A percentile compares a stretch with the other conserved stretches of the same genome.
These are phyloP conservation scores for Herminia tarsipennalis DNA, from an alignment of 2,888 invertebrate species.

Conservation along the genomic window DNA sequence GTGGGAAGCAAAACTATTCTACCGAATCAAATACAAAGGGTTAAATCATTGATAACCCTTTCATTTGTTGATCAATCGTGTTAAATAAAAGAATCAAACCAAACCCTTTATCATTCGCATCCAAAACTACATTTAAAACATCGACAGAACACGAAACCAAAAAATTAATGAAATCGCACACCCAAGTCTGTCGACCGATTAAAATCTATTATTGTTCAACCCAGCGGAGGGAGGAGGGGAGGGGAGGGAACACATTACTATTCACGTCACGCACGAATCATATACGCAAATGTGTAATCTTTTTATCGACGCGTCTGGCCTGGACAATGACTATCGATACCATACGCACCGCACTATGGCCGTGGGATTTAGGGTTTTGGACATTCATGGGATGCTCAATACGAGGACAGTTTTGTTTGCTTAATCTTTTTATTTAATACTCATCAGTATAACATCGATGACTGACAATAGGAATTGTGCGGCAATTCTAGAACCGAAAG, in stretches of 20 bases:
- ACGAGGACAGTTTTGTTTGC: background rate
- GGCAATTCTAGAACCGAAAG: too few species aligned
- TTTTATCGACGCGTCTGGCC: conserved; percentile 73
- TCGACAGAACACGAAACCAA: conserved; percentile 37
- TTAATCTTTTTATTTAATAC: too few species aligned
- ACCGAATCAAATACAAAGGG: too few species aligned
- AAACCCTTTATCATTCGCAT: background rate
- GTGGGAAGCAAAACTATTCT: too few species aligned
- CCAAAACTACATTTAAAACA: conserved; percentile 15
- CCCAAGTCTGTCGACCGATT: conserved; percentile 69
- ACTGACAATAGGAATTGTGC: too few species aligned
- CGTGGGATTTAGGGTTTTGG: conserved; percentile 4
- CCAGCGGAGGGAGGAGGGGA: conserved; percentile 17
- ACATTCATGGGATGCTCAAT: background rate
- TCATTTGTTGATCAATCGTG: too few species aligned
- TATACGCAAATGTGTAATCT: conserved; percentile 81
- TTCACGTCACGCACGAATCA: conserved; percentile 80
- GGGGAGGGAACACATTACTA: conserved; percentile 69
- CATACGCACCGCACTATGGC: conserved; percentile 55
- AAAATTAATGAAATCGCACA: conserved; percentile 50
- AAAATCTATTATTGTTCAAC: conserved; percentile 79
- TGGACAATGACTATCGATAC: conserved; percentile 65
- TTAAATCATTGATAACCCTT: background rate
- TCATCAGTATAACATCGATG: too few species aligned
- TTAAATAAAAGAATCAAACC: background rate